A percentile compares a stretch with the other conserved stretches of the same genome.
Conservation (phyloP, 2,888 invertebrate species). For the Euzophera pinguis region DNA sequence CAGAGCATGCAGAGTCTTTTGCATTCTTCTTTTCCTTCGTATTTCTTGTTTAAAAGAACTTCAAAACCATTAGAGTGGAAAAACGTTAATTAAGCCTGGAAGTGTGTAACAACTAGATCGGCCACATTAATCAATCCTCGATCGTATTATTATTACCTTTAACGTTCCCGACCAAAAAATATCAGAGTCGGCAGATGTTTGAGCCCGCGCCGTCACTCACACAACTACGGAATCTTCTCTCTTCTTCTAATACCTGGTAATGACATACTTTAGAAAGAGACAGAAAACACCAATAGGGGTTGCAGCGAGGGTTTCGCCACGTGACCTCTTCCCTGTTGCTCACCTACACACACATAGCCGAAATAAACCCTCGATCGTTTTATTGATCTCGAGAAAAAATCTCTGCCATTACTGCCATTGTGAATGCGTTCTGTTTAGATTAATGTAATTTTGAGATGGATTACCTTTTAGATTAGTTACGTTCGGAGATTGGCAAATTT, state of each 20-base stretch:
- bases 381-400: slow-evolving; percentile 63
- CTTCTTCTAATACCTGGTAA: slow-evolving; percentile 29
- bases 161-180: slow-evolving; percentile 60
- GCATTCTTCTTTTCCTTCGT: too few species aligned
- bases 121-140: slow-evolving; percentile 24
- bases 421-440: slow-evolving; percentile 26
- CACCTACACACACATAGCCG: slow-evolving; percentile 43
- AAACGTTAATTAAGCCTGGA: slow-evolving; percentile 10
- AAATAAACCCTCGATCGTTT: slow-evolving; percentile 57
- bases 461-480: slow-evolving; percentile 7
- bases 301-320: slow-evolving; percentile 60
- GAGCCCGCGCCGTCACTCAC: slow-evolving; percentile 53
- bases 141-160: slow-evolving; percentile 51
- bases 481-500: not conserved
- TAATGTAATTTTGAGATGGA: slow-evolving; percentile 20
- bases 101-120: slow-evolving; percentile 12
- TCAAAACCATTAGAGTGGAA: not conserved
- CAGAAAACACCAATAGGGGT: slow-evolving; percentile 55
- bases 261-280: slow-evolving; percentile 35
- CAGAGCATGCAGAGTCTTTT: too few species aligned
- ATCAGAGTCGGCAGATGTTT: slow-evolving; percentile 72
- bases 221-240: slow-evolving; percentile 26
- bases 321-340: slow-evolving; percentile 52
- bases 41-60: not conserved
- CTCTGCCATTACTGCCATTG: slow-evolving; percentile 41